Evolutionary conservation across 2,888 invertebrate genomes (phyloP).

Genomic region (Cheilosia scutellata): DNA sequence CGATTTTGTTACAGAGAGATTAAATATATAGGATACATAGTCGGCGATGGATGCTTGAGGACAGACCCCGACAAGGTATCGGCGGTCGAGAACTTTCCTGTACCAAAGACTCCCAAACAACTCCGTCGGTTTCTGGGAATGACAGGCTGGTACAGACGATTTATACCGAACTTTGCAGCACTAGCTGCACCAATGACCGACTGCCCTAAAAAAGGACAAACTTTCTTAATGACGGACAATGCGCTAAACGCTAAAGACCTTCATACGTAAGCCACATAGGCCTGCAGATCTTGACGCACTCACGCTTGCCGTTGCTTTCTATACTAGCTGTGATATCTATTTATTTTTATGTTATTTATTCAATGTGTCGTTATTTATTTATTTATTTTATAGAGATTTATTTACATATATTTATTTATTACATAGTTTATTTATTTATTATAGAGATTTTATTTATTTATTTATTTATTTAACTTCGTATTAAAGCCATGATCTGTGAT

Average conservation of each 20-base stretch:
- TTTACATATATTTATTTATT: background rate
- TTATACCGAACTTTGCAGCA: background rate
- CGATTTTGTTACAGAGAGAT: background rate
- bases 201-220: background rate
- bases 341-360: background rate
- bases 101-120: background rate
- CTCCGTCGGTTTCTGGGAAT: background rate
- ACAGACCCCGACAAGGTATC: background rate
- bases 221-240: background rate
- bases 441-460: background rate
- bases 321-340: background rate
- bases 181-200: background rate
- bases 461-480: no score
- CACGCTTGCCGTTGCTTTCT: background rate
- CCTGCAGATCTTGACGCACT: background rate
- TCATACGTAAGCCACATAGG: background rate
- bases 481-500: no score
- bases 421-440: background rate
- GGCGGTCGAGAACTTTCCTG: background rate
- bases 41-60: background rate
- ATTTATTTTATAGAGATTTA: background rate
- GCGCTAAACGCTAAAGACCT: background rate
- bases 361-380: background rate
- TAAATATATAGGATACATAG: background rate
- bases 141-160: background rate